Percentiles rank a stretch among this genome's conserved stretches.
These are phyloP conservation scores for Pristionchus pacificus DNA, from an alignment of 1,140 invertebrate genomes.

Conservation along the genomic window DNA sequence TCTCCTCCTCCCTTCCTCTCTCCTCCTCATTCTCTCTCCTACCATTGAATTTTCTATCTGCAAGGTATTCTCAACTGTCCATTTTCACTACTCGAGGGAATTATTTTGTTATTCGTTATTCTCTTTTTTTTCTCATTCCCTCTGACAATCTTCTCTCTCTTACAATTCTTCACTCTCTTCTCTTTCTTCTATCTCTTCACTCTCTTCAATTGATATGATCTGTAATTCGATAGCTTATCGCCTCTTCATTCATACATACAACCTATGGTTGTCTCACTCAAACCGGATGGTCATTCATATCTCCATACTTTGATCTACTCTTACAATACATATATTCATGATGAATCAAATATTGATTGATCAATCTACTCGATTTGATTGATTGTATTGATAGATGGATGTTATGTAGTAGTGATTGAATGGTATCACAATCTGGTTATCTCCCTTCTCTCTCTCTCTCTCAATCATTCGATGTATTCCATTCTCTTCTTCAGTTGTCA, in stretches of 20 bases:
- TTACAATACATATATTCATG: conserved; percentile 15
- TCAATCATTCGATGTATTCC: background rate
- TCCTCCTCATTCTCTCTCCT: background rate
- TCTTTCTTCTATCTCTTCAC: background rate
- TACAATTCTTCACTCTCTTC: background rate
- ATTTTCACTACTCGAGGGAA: background rate
- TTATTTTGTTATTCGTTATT: background rate
- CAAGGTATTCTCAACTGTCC: background rate
- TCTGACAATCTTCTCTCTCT: conserved; percentile 5
- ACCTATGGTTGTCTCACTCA: background rate
- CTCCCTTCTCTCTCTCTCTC: background rate
- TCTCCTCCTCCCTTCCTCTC: background rate
- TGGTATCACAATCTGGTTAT: background rate
- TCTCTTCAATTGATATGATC: background rate
- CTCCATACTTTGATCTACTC: background rate
- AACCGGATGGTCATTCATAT: background rate
- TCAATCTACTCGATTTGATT: too few relatives aligned
- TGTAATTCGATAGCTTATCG: conserved; percentile 18
- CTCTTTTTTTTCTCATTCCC: background rate
- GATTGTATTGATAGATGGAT: too few relatives aligned
- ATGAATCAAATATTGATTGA: conserved; percentile 6
- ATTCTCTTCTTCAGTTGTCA: background rate
- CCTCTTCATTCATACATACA: conserved; percentile 6
- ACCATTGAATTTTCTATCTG: background rate
- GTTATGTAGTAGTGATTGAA: too few relatives aligned